Evolutionary conservation across 2,113 vertebrate genomes (phyloP).

Genomic region (Pitta sordida): DNA sequence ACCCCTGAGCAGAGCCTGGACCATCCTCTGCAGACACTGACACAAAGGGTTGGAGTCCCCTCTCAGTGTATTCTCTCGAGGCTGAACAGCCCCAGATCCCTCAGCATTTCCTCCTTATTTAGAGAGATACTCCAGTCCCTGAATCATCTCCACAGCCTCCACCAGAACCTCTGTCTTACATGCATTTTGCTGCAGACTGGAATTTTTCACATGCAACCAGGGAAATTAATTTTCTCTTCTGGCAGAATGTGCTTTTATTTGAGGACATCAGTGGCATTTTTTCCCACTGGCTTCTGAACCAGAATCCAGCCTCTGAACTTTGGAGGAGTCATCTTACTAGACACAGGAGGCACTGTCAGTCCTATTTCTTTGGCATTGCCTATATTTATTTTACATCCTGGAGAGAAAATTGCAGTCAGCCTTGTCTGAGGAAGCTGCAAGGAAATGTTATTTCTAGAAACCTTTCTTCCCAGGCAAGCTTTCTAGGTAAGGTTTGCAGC

Average conservation of each 20-base stretch:
- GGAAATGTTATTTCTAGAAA: background rate
- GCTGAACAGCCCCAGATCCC: background rate
- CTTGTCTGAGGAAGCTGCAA: background rate
- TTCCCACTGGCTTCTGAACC: background rate
- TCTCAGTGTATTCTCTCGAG: no score
- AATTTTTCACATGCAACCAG: background rate
- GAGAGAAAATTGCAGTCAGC: background rate
- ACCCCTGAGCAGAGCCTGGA: no score
- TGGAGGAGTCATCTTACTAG: background rate
- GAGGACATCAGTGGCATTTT: background rate
- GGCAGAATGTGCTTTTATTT: background rate
- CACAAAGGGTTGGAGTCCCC: no score
- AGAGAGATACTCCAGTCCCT: background rate
- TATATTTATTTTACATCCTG: background rate
- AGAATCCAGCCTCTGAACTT: background rate
- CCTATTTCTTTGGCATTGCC: background rate
- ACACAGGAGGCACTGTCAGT: accelerated
- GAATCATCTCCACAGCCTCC: background rate
- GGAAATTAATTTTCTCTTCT: background rate
- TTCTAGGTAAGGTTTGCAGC: background rate
- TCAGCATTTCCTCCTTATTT: background rate
- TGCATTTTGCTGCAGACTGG: background rate
- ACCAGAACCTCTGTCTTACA: background rate
- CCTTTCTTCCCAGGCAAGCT: background rate
- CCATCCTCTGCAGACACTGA: no score